phyloP scores from a whole-genome alignment of 2,113 vertebrate species.

The Rhodinocichla rosea region DNA sequence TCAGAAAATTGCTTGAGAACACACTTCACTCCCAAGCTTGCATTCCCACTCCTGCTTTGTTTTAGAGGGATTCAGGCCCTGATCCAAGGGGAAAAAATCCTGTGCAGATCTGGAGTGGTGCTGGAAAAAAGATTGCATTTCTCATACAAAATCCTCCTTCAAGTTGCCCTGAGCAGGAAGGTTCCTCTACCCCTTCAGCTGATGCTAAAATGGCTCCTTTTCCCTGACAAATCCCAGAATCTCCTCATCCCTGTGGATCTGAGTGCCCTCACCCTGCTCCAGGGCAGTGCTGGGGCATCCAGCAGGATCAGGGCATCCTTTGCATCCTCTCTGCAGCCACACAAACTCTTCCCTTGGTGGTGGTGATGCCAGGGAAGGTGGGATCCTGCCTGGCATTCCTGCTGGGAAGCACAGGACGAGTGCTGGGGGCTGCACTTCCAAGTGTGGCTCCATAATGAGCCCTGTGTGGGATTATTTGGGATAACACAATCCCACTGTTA shows the following conservation, averaged over 20 bases:
- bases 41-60: background rate
- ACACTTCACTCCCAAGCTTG: background rate
- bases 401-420: background rate
- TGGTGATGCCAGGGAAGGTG: background rate
- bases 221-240: background rate
- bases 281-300: background rate
- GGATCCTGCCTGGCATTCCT: background rate
- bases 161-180: background rate
- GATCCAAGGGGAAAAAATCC: background rate
- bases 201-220: background rate
- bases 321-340: background rate
- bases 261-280: background rate
- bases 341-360: too few species aligned
- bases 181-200: background rate
- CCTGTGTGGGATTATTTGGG: background rate
- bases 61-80: background rate
- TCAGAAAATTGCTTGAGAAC: background rate
- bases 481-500: background rate
- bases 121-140: background rate
- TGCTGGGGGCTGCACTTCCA: background rate
- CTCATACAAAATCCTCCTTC: background rate
- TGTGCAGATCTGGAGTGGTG: background rate
- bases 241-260: background rate
- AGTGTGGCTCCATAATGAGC: background rate
- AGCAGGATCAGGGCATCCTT: background rate